Evolutionary conservation across 2,797 vertebrate species (phyloP).

Genomic region (Gallinago nigripennis): DNA sequence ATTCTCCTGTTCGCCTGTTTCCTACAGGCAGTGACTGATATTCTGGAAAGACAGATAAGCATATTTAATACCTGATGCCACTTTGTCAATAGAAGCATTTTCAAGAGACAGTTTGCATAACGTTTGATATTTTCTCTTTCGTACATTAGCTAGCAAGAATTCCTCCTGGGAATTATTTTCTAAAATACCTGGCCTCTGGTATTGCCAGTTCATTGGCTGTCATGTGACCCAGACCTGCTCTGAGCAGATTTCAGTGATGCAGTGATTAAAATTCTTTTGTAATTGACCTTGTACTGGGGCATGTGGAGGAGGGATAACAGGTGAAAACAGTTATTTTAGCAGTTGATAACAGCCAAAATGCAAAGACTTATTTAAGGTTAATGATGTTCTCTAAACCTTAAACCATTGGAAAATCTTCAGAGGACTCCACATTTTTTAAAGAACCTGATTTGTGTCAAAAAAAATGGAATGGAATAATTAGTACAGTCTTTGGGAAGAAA

Average conservation of each 20-base stretch:
- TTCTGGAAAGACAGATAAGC: not conserved
- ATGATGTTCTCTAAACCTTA: not conserved
- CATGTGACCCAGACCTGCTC: not conserved
- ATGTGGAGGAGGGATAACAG: not conserved
- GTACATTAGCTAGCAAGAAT: not conserved
- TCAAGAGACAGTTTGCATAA: not conserved
- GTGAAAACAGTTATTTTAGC: constrained; percentile 17
- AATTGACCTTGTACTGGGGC: constrained; percentile 5
- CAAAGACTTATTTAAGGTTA: constrained; percentile 6
- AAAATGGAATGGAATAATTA: not conserved
- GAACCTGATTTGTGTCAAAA: not conserved
- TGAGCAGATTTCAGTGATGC: not conserved
- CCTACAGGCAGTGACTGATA: not conserved
- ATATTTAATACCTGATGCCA: not conserved
- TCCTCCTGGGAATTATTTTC: not conserved
- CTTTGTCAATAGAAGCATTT: not conserved
- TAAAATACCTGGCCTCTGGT: not conserved
- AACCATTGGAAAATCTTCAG: not conserved
- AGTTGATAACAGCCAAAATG: not conserved
- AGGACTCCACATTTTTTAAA: not conserved
- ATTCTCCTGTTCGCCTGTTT: not conserved
- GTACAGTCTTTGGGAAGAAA: not conserved
- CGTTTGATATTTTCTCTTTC: not conserved
- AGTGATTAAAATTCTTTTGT: not conserved
- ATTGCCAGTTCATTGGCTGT: not conserved